phyloP scores from a whole-genome alignment of 2,888 invertebrate species.

The Orthonevra nobilis region DNA sequence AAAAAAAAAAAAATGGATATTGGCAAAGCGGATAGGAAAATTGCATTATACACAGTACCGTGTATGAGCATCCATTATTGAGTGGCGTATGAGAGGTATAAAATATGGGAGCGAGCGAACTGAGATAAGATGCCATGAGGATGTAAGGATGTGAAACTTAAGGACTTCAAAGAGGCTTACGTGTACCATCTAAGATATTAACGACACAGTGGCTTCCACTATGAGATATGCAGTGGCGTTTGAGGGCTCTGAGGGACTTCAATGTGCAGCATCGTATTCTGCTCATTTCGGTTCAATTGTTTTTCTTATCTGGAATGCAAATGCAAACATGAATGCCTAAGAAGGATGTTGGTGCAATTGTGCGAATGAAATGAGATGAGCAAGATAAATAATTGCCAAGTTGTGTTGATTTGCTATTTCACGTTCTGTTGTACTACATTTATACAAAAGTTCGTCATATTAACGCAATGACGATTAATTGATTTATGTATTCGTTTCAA shows the following conservation, averaged over 20 bases:
- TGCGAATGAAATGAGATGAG: slow-evolving; percentile 26
- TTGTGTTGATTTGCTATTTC: slow-evolving; percentile 25
- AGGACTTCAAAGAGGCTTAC: slow-evolving; percentile 27
- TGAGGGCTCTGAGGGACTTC: neutral
- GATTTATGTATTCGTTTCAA: no score
- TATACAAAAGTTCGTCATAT: slow-evolving; percentile 2
- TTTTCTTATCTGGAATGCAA: slow-evolving; percentile 16
- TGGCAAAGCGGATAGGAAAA: slow-evolving; percentile 41
- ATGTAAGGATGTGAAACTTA: slow-evolving; percentile 19
- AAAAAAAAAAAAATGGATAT: slow-evolving; percentile 26
- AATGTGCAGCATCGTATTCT: slow-evolving; percentile 3
- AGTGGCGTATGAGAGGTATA: slow-evolving; percentile 51
- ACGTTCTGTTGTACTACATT: slow-evolving; percentile 10
- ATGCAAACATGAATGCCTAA: slow-evolving; percentile 10
- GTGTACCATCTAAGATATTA: slow-evolving; percentile 55
- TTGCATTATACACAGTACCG: slow-evolving; percentile 40
- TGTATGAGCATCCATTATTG: slow-evolving; percentile 64
- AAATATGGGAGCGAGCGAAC: slow-evolving; percentile 30
- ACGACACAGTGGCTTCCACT: slow-evolving; percentile 44
- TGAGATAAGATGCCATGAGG: slow-evolving; percentile 42
- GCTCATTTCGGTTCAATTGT: slow-evolving; percentile 25
- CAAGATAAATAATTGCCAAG: slow-evolving; percentile 42
- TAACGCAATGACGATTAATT: slow-evolving; percentile 25
- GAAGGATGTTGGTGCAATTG: slow-evolving; percentile 24
- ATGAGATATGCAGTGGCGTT: slow-evolving; percentile 10